Evolutionary conservation across 2,113 vertebrate genomes (phyloP).

Genomic region (Nestor notabilis): DNA sequence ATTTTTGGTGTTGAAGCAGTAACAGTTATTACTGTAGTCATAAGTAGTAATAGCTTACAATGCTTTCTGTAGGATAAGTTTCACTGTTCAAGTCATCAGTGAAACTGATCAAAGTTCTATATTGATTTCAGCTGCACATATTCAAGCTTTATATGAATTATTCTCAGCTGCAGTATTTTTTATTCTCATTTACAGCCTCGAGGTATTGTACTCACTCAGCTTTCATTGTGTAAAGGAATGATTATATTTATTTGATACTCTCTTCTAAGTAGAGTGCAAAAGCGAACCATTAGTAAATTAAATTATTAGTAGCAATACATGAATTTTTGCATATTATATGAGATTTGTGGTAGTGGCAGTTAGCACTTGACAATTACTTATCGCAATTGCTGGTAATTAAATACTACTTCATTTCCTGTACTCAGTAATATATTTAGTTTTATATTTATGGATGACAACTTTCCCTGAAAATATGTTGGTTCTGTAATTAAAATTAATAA

Average conservation of each 20-base stretch:
- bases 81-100: background rate
- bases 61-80: background rate
- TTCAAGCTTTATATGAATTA: background rate
- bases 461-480: constrained; percentile 43
- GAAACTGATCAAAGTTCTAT: background rate
- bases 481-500: constrained; percentile 39
- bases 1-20: background rate
- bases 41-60: background rate
- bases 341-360: background rate
- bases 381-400: constrained; percentile 50
- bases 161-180: background rate
- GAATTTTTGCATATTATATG: constrained; percentile 28
- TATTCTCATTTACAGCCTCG: background rate
- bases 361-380: constrained; percentile 37
- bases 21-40: background rate
- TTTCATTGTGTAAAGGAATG: background rate
- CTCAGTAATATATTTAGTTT: constrained; percentile 43
- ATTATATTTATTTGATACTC: background rate
- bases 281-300: background rate
- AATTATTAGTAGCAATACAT: background rate
- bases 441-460: constrained; percentile 38
- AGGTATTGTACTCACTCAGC: background rate
- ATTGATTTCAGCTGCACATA: background rate
- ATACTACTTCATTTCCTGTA: constrained; percentile 56
- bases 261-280: background rate